phyloP scores from a whole-genome alignment of 2,888 invertebrate genomes.

The Caenorhabditis wallacei region DNA sequence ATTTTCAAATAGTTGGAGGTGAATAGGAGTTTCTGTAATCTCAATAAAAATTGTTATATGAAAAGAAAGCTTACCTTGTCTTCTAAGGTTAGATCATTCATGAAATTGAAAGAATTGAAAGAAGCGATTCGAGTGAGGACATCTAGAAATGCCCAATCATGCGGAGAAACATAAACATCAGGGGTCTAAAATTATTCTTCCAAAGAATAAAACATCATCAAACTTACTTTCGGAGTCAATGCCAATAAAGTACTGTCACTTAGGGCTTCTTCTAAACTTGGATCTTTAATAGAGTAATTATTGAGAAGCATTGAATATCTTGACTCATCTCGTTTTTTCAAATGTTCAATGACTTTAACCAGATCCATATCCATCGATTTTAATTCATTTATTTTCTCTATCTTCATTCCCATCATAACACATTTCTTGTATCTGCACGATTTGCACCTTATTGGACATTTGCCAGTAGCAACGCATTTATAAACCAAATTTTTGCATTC shows the following conservation, averaged over 20 bases:
- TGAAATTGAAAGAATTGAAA: background rate
- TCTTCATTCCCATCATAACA: no score
- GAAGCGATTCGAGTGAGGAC: background rate
- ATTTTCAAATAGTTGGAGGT: background rate
- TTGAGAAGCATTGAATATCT: background rate
- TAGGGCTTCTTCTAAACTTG: background rate
- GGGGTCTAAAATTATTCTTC: background rate
- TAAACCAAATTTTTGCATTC: no score
- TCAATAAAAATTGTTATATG: no score
- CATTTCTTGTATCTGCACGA: no score
- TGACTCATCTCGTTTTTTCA: background rate
- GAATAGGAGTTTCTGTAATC: background rate
- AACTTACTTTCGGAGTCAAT: no score
- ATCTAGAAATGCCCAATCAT: slow-evolving; percentile 16
- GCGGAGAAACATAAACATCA: background rate
- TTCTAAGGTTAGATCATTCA: background rate
- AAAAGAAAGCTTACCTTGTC: background rate
- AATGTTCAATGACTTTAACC: background rate
- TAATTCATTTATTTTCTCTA: no score
- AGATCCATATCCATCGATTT: no score
- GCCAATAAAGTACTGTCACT: background rate
- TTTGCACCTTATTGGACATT: no score
- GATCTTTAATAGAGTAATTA: background rate
- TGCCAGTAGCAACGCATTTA: no score
- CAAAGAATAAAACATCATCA: background rate